Base-by-base conservation (phyloP, 53 echinoderm and acorn worm genomes). In the Holothuria scabra region DNA sequence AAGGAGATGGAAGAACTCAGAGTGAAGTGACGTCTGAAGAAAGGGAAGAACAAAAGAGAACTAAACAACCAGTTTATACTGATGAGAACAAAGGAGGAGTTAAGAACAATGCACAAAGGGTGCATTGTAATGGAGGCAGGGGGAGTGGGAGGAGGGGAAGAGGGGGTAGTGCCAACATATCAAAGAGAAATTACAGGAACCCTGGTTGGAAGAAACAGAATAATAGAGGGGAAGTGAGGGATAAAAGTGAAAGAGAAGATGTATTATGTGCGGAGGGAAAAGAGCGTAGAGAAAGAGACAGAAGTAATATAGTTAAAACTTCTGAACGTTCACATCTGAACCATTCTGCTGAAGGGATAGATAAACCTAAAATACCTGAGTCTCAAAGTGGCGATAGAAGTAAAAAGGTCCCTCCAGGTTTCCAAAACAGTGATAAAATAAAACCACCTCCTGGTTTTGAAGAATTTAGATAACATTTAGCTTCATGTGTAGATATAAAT, bases 401-500 rank as follows among this genome's bases (percentile, higher is more conserved):
- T 52, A 52, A 52, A 44, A 44, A 5, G 26, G 44, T 24, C 24
- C 91, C 93, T 12, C 89, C 91, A 37, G 93, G 89, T 19, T 91
- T 86, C 46, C 23, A 83, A 22, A 12, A 28, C 2, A 24, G 25
- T 44, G 46, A 19, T 11, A 89, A 80, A 32, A 28, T 70, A 35
- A 86, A 83, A 26, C 93, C 93, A 8, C 93, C 93, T 21, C 93
- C 91, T 46, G 93, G 91, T 5, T 91, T 91, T 84, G 93, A 89
- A 59, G 82, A 93, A 5, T 62, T 83, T 68, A 87, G 83, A 74
- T 87, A 71, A 82, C 63, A 22, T 46, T n/a, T 24, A n/a, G 72
- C 21, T 24, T 19, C 34, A 46, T 21, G 12, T 4, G 12, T 28
- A 65, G 65, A 31, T 65, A 23, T 29, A 65, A 31, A 65, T 52